Evolutionary conservation across 2,113 vertebrate genomes (phyloP).

Genomic region (Alouatta palliata): DNA sequence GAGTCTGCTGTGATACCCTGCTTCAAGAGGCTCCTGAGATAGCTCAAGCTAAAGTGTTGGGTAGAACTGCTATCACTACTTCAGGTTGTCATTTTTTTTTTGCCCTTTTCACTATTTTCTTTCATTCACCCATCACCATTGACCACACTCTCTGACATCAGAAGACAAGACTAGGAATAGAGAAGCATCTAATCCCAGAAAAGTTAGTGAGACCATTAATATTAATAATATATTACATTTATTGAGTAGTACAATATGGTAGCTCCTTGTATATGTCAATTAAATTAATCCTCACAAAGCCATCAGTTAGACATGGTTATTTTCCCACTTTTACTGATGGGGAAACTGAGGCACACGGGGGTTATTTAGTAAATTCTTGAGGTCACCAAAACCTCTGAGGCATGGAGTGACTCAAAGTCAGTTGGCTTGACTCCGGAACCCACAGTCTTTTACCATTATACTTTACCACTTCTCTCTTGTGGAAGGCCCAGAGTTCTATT

Average conservation of each 20-base stretch:
- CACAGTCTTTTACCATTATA: background rate
- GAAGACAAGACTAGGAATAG: background rate
- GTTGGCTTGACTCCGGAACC: background rate
- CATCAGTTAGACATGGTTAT: background rate
- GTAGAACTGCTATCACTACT: background rate
- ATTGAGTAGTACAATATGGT: background rate
- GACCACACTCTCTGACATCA: background rate
- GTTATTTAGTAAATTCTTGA: background rate
- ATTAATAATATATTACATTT: background rate
- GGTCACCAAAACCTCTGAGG: slow-evolving; percentile 10
- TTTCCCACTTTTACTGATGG: background rate
- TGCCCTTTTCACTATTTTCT: slow-evolving; percentile 1
- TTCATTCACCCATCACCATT: background rate
- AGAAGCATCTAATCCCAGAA: background rate
- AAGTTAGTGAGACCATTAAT: background rate
- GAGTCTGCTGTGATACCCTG: background rate
- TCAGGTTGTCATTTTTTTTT: slow-evolving; percentile 13
- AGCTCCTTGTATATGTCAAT: background rate
- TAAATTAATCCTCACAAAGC: background rate
- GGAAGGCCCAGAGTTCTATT: background rate
- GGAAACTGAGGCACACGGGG: background rate
- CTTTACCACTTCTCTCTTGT: background rate
- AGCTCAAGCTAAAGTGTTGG: background rate
- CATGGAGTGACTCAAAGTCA: background rate
- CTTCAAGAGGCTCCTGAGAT: background rate